Conservation (phyloP, 2,797 vertebrate genomes). For the Aldrovandia affinis region DNA sequence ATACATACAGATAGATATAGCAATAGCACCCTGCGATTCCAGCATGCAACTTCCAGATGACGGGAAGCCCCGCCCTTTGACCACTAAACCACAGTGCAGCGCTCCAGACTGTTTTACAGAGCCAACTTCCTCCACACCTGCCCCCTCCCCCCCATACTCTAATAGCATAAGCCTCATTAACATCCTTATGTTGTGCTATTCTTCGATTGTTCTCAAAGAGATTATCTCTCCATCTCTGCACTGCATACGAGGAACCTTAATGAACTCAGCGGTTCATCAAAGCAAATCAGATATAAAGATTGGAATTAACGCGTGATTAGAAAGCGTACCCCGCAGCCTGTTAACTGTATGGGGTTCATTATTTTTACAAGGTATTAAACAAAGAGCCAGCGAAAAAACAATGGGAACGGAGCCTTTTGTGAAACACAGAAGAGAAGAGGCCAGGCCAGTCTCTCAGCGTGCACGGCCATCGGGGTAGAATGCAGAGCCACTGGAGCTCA, state of each 20-base stretch:
- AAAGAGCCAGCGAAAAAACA: neutral
- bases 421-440: neutral
- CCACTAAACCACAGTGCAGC: too few relatives aligned
- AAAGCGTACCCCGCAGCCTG: neutral
- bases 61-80: too few relatives aligned
- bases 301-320: neutral
- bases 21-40: too few relatives aligned
- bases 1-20: too few relatives aligned
- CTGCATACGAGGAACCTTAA: conserved; percentile 12
- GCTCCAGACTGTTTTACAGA: too few relatives aligned
- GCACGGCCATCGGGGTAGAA: neutral
- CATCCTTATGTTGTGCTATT: neutral
- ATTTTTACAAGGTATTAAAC: neutral
- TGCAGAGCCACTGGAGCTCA: neutral
- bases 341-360: neutral
- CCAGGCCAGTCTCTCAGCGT: neutral
- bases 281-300: conserved; percentile 21
- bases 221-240: conserved; percentile 6
- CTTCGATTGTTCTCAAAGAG: conserved; percentile 6
- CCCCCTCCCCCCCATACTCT: too few relatives aligned
- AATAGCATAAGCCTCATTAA: neutral
- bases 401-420: neutral
- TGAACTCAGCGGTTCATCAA: conserved; percentile 21
- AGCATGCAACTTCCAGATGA: too few relatives aligned
- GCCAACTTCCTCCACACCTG: too few relatives aligned